Percentiles rank a stretch among this genome's conserved stretches.
These are phyloP conservation scores for Thunnus maccoyii DNA, from an alignment of 2,113 vertebrate species.

Conservation along the genomic window DNA sequence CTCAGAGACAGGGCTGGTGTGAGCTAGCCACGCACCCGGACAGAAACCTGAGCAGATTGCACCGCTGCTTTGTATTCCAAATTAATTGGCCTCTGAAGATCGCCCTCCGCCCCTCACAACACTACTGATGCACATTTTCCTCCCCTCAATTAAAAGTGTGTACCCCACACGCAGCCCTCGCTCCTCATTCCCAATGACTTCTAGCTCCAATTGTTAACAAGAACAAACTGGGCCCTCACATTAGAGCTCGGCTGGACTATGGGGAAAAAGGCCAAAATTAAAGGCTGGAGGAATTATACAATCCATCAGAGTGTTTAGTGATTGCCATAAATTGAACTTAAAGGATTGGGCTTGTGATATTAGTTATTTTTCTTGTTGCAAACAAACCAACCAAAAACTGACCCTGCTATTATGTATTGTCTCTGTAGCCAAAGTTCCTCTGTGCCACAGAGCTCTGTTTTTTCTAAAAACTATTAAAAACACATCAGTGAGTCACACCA, in stretches of 20 bases:
- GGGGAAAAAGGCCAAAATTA: slow-evolving; percentile 31
- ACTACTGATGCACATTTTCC: slow-evolving; percentile 78
- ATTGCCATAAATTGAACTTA: slow-evolving; percentile 41
- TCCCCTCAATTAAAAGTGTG: slow-evolving; percentile 81
- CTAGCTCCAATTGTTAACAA: slow-evolving; percentile 64
- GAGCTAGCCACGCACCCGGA: slow-evolving; percentile 64
- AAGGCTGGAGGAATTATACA: slow-evolving; percentile 32
- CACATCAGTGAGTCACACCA: neutral
- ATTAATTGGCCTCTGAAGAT: slow-evolving; percentile 88
- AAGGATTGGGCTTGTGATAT: slow-evolving; percentile 10
- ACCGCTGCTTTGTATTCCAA: slow-evolving; percentile 84
- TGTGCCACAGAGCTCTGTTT: neutral
- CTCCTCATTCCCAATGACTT: slow-evolving; percentile 55
- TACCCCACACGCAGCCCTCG: slow-evolving; percentile 59
- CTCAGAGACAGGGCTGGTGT: slow-evolving; percentile 71
- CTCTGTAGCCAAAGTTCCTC: neutral
- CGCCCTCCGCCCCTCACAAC: slow-evolving; percentile 68
- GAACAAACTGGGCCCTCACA: slow-evolving; percentile 71
- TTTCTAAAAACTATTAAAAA: neutral
- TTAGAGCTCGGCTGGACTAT: slow-evolving; percentile 25
- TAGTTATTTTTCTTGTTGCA: slow-evolving; percentile 12
- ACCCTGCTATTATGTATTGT: neutral
- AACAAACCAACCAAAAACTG: neutral
- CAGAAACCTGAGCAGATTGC: slow-evolving; percentile 83
- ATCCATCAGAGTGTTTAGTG: slow-evolving; percentile 23